Base-by-base conservation (phyloP, 2,888 invertebrate species). In the Hirudinaria manillensis region DNA sequence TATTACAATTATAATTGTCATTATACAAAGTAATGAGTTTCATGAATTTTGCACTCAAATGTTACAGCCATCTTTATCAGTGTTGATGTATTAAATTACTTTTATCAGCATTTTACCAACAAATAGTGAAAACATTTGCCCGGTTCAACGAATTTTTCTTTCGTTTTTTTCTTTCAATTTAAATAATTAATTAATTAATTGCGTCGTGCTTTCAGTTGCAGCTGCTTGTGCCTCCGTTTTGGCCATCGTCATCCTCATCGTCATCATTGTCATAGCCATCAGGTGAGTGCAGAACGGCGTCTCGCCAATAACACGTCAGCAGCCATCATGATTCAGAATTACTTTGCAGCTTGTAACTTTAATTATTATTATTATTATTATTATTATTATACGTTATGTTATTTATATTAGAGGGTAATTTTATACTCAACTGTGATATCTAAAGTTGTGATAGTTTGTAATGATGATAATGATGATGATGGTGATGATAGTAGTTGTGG, bases 141-240 rank as follows among this genome's bases (percentile, higher is more conserved):
- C 24, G 61, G n/a, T 61, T 3, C 1, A 7, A 1, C 7, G 61
- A 27, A 27, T 27, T 29, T 3, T 1, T 45, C 13, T 45, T 45
- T 61, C 24, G 61, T 13, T 61, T 27, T 10, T n/a, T n/a, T n/a
- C n/a, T n/a, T n/a, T n/a, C n/a, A n/a, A n/a, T n/a, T n/a, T n/a
- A n/a, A 19, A n/a, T 61, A 61, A 61, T 61, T 61, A 19, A 24
- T n/a, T 61, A 29, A 61, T 29, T 3, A 7, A 21, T 61, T 10
- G 24, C 19, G 7, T 45, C 13, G 10, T 61, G 10, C 21, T 21
- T 61, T 61, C 65, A 73, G 73, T 73, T 56, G 56, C 73, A 73
- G 73, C 73, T 73, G 73, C 73, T n/a, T 73, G 73, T 21, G 10
- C 55, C 0, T n/a, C 73, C 24, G 45, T 73, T 19, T n/a, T 73